phyloP scores from a whole-genome alignment of 2,797 vertebrate species.

The Hydrocynus forskahlii region DNA sequence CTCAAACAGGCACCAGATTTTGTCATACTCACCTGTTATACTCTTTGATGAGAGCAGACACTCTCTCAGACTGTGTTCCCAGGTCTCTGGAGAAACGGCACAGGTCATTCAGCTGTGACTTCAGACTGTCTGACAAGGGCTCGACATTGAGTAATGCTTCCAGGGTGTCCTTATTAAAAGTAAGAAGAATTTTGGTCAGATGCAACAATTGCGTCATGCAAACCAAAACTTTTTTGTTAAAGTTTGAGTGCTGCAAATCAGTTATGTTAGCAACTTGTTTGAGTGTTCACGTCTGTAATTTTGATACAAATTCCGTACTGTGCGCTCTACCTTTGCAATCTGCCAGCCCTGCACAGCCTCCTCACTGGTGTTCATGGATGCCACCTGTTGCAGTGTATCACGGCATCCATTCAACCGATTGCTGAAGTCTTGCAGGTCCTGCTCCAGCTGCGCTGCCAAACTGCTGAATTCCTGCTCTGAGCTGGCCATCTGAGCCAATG shows the following conservation, averaged over 20 bases:
- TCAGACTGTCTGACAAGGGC: conserved; percentile 86
- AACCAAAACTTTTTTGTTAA: not conserved
- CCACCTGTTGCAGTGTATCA: conserved; percentile 74
- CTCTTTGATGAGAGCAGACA: conserved; percentile 93
- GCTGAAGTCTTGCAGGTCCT: conserved; percentile 79
- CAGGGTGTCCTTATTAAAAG: conserved; percentile 81
- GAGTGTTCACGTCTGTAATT: not conserved
- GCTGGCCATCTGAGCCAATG: conserved; percentile 86
- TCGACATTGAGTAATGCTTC: conserved; percentile 89
- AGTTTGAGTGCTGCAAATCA: not conserved
- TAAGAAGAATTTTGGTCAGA: conserved; percentile 22
- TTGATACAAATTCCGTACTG: not conserved
- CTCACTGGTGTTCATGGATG: conserved; percentile 80
- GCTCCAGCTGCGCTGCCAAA: conserved; percentile 82
- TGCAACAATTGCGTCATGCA: not conserved
- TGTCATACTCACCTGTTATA: conserved; percentile 87
- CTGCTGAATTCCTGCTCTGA: conserved; percentile 89
- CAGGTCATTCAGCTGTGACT: conserved; percentile 92
- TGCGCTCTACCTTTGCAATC: conserved; percentile 82
- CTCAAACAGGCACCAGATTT: not conserved
- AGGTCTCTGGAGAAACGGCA: conserved; percentile 95
- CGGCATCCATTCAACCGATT: conserved; percentile 80
- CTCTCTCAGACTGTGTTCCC: conserved; percentile 86
- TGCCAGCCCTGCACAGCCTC: conserved; percentile 89
- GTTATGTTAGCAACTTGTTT: not conserved